Base-by-base conservation (phyloP, 2,888 invertebrate genomes). In the Lepidocyrtoides sp. region DNA sequence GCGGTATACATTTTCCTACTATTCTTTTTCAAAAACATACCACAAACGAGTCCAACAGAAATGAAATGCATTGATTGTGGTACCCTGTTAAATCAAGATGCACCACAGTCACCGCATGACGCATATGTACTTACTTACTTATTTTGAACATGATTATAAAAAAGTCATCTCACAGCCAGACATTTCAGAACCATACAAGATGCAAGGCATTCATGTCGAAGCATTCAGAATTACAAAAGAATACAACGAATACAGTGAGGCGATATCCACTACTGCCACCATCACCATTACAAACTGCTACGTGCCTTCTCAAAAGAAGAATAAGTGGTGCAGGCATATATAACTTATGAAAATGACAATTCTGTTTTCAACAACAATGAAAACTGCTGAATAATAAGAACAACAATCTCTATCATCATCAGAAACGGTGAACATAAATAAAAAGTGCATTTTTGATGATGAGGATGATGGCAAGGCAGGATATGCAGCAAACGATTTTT, bases 31-130 rank as follows among this genome's bases (percentile, higher is more conserved):
- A 66, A 44, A 36, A 72, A 32, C 0, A 23, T 29, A 63, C 20
- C 2, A 66, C 0, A 14, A 41, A 86, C 51, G 77, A 36, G 60
- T 51, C 60, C 1, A 75, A 2, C 29, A 79, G 48, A 48, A 66
- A 23, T 54, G 20, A 57, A 75, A 26, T 88, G 69, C 77, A 89
- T 20, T 81, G 36, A 23, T 75, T n/a, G 54, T 60, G 69, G 69
- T 60, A 44, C 60, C 82, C 82, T 89, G 89, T 69, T 89, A 89
- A 89, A 89, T 89, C 89, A 83, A 89, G 89, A 89, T 89, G 82
- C 89, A 89, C 81, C 88, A 23, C 83, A 89, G 57, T 82, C 88
- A 69, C 82, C 82, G 32, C 89, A 89, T 88, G 88, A 88, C 88
- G 69, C 54, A 2, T 44, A 44, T 72, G 54, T 72, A 54, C 51